These are phyloP conservation scores for Silurus lanzhouensis DNA, from an alignment of 2,797 vertebrate species.

Conservation along the genomic window DNA sequence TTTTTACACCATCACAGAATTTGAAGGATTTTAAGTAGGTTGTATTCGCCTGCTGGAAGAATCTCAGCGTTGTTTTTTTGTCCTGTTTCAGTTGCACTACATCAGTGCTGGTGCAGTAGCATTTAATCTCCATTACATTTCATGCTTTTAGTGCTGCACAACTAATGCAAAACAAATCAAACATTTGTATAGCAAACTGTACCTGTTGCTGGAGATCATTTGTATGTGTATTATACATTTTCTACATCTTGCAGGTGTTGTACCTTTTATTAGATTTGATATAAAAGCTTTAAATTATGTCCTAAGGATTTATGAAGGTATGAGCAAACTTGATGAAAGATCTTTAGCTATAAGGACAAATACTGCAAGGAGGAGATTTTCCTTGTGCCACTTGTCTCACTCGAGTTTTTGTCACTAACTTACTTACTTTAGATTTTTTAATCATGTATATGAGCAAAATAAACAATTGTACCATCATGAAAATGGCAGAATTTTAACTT, in stretches of 20 bases:
- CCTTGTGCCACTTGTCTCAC: not conserved
- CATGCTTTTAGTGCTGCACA: too few relatives aligned
- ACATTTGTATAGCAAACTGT: not conserved
- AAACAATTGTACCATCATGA: not conserved
- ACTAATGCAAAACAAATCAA: too few relatives aligned
- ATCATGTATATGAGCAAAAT: not conserved
- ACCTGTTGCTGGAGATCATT: not conserved
- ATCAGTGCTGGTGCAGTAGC: not conserved
- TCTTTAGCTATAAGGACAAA: not conserved
- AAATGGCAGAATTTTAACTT: not conserved
- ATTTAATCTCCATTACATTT: slow-evolving; percentile 2
- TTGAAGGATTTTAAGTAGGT: slow-evolving; percentile 56
- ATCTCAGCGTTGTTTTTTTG: not conserved
- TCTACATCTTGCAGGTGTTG: not conserved
- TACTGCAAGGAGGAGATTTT: not conserved
- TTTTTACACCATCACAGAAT: not conserved
- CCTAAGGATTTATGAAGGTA: not conserved
- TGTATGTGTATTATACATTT: not conserved
- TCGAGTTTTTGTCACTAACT: not conserved
- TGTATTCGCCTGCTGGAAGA: not conserved
- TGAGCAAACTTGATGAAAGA: not conserved
- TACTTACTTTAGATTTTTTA: not conserved
- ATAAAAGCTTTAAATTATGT: not conserved
- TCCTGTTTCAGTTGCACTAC: not conserved
- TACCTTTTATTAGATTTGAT: not conserved